Evolutionary conservation across 2,113 vertebrate species (phyloP), one percentile per base, ranked within the genome.

Genomic region (Chlamydotis undulata): DNA sequence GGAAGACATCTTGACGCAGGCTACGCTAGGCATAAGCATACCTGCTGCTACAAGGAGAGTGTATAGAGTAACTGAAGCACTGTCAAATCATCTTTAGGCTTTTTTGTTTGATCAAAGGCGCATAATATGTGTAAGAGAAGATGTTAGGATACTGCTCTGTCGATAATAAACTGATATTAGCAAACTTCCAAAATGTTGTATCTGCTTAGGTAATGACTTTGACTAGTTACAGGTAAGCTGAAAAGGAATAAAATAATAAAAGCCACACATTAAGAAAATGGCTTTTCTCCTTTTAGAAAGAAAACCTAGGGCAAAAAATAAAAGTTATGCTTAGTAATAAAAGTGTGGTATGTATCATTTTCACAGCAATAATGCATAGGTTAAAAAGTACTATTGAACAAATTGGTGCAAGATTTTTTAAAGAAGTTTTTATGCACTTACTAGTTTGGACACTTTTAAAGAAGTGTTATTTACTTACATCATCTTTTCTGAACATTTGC

Each of bases 1-100:
- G 49, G 41, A 90, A 96, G 83, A 87, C 86, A 59, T 95, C 88
- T 92, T 78, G 65, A 84, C 59, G 59, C 24, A 74, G 61, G 37
- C 35, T 95, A 41, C 43, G 45, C 97, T 95, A 94, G 83, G 92
- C 65, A 94, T 84, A 93, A 93, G 76, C 87, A 67, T 83, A 89
- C 56, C 65, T 93, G 61, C 47, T 90, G 18, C 69, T 93, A 75
- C 55, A 85, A 55, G 78, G 63, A 61, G 23, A 79, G 25, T 29
- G 6, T 61, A 50, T 39, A 68, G 45, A 89, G 61, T 79, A 94
- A 76, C 22, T 57, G 81, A 91, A 93, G 37, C 5, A 82, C 28
- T 8, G 3, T 74, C 4, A 73, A 94, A 81, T 84, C 23, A 53
- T 47, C 73, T 74, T 93, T 37, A 91, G 53, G 55, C 33, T 73